A percentile compares a stretch with the other conserved stretches of the same genome.
Evolutionary conservation across 2,797 vertebrate genomes (phyloP).

Genomic region (Sebastes miniatus): DNA sequence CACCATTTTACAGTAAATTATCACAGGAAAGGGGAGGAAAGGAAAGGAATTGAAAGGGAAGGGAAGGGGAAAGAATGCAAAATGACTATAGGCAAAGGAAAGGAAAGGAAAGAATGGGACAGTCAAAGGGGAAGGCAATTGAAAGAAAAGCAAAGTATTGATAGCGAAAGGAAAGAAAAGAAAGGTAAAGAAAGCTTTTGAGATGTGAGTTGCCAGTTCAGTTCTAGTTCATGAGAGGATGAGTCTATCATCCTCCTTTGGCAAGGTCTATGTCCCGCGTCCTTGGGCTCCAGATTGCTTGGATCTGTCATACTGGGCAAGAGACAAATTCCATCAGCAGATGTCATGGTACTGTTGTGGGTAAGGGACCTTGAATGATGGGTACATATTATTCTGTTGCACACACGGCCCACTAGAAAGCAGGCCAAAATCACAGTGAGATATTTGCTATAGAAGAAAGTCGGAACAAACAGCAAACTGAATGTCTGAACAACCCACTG

Average conservation of each 20-base stretch:
- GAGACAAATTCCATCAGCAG: conserved; percentile 50
- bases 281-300: conserved; percentile 48
- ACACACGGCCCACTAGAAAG: background rate
- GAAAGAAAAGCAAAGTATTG: background rate
- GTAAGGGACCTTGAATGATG: conserved; percentile 34
- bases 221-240: conserved; percentile 20
- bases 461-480: background rate
- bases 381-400: conserved; percentile 22
- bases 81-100: background rate
- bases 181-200: background rate
- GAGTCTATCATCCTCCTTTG: conserved; percentile 41
- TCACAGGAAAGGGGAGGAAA: background rate
- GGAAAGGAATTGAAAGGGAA: background rate
- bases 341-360: conserved; percentile 35
- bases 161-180: background rate
- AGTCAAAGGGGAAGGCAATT: background rate
- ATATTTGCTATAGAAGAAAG: background rate
- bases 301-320: conserved; percentile 43
- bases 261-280: conserved; percentile 26
- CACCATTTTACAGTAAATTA: background rate
- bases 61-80: background rate
- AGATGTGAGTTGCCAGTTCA: conserved; percentile 10
- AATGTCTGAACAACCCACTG: background rate
- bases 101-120: background rate
- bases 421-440: background rate